Evolutionary conservation across 2,888 invertebrate genomes (phyloP), one percentile per base, ranked within the genome.

Genomic region (Apamea monoglypha): DNA sequence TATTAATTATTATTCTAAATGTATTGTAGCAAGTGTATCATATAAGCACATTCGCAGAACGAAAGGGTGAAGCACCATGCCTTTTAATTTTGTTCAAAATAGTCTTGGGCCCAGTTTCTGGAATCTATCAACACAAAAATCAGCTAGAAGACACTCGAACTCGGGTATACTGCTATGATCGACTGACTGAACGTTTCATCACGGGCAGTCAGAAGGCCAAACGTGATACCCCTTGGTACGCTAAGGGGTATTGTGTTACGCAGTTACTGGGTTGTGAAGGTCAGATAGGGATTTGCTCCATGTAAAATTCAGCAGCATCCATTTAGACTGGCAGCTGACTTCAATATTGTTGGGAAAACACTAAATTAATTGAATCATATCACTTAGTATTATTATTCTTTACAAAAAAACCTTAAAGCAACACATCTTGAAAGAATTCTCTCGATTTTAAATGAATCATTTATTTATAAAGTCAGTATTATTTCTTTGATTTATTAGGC

Each of bases 1-100:
- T 74, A 81, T 69, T 50, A 68, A 81, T 69, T 50, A 68, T 56
- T 56, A 21, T 50, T 64, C 36, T 64, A 10, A 59, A 25, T 78
- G 29, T 80, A 64, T 56, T 12, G 25, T 76, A 63, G 64, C 47
- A 50, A 21, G 44, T 80, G 32, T 53, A 50, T 64, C 4, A 36
- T 40, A 21, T 25, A 47, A 18, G 21, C 56, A 40, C 21, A 36
- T 14, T 66, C 2, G 18, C 18, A 36, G 44, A 63, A 75, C 3
- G 25, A 82, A 75, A 75, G 53, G 82, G 82, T 75, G 61, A 16
- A 74, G 2, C n/a, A 40, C 12, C 0, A 1, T 29, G 29, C 36
- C 2, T 47, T 47, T 8, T 36, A 25, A 47, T 59, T 16, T 10
- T 21, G 21, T 32, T 25, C 32, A 16, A 53, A 53, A 32, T 5